These are phyloP conservation scores for Prorops nasuta DNA, from an alignment of 1,140 invertebrate genomes.

Conservation along the genomic window DNA sequence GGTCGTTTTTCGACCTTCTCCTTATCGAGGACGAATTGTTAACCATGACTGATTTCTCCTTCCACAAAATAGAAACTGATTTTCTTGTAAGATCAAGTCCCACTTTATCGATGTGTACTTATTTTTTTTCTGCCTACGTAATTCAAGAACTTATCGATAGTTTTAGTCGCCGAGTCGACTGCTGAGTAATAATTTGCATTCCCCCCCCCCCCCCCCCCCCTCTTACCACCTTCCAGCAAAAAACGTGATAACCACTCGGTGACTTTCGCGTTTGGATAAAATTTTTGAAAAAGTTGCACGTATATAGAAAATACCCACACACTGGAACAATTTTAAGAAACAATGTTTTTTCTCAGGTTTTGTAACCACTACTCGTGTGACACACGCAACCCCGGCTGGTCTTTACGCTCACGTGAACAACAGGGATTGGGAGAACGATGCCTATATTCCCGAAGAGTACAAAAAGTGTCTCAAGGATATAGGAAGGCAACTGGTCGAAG, in stretches of 20 bases:
- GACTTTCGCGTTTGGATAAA: no score
- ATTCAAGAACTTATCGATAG: no score
- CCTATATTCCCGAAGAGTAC: conserved; percentile 48
- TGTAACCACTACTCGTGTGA: conserved; percentile 75
- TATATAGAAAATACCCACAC: no score
- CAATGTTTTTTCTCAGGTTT: conserved; percentile 49
- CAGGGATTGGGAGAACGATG: conserved; percentile 70
- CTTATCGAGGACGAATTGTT: conserved; percentile 23
- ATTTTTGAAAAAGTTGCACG: no score
- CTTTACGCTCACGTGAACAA: conserved; percentile 69
- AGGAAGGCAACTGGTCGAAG: conserved; percentile 61
- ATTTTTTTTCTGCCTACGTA: neutral
- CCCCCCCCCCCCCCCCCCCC: no score
- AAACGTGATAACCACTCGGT: no score
- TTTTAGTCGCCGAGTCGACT: no score
- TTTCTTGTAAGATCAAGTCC: neutral
- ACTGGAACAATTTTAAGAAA: no score
- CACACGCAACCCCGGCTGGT: conserved; percentile 77
- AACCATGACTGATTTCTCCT: conserved; percentile 19
- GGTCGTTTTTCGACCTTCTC: conserved; percentile 40
- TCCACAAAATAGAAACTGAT: conserved; percentile 7
- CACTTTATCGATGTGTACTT: neutral
- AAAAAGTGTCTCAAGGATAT: conserved; percentile 60
- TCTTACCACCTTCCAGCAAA: no score
- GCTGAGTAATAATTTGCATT: neutral